phyloP scores from a whole-genome alignment of 2,888 invertebrate genomes.

The Achlya flavicornis region DNA sequence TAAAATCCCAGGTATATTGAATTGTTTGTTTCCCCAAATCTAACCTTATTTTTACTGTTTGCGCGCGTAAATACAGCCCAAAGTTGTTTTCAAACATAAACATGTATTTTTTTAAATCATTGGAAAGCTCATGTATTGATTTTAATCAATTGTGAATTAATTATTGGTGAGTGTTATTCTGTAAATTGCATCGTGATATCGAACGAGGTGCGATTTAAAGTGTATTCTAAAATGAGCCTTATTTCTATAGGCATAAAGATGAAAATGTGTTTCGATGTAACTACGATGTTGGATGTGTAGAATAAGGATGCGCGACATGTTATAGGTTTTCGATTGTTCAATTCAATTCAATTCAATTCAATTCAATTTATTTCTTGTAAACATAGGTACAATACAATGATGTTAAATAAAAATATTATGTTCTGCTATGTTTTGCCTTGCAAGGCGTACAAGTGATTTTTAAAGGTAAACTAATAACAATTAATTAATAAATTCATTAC shows the following conservation, averaged over 20 bases:
- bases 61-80: slow-evolving; percentile 51
- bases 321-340: slow-evolving; percentile 47
- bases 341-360: too few species aligned
- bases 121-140: slow-evolving; percentile 27
- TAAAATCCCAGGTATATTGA: slow-evolving; percentile 39
- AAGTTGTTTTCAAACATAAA: slow-evolving; percentile 40
- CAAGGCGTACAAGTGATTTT: too few species aligned
- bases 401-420: too few species aligned
- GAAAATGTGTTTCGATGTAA: slow-evolving; percentile 36
- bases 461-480: too few species aligned
- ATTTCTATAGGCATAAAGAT: slow-evolving; percentile 42
- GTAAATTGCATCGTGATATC: slow-evolving; percentile 50
- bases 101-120: slow-evolving; percentile 19
- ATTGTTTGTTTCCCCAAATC: slow-evolving; percentile 30
- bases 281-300: slow-evolving; percentile 43
- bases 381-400: too few species aligned
- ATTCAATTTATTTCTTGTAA: too few species aligned
- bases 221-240: slow-evolving; percentile 52
- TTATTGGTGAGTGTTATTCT: slow-evolving; percentile 64
- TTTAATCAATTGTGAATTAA: slow-evolving; percentile 49
- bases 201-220: slow-evolving; percentile 34
- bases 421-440: too few species aligned
- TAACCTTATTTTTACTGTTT: slow-evolving; percentile 53
- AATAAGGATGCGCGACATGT: slow-evolving; percentile 66
- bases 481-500: too few species aligned